These are phyloP conservation scores for Apodemus agrarius DNA, from an alignment of 2,797 vertebrate genomes.

Conservation along the genomic window DNA sequence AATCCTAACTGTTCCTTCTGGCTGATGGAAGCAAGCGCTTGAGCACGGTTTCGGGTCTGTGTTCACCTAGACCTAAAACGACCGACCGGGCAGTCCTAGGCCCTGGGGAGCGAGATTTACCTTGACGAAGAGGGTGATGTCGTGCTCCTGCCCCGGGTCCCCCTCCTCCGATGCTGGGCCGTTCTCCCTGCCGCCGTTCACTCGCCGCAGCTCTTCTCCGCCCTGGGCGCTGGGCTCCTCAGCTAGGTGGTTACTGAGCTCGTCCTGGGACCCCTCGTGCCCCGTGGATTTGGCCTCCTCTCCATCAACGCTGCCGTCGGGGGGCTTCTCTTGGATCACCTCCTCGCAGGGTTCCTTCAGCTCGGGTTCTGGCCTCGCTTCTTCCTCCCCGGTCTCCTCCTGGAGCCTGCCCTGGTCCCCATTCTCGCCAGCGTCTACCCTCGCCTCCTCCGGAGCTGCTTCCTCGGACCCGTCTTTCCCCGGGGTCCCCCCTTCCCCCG, in stretches of 20 bases:
- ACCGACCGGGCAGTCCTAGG: neutral
- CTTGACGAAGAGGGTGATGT: constrained; percentile 90
- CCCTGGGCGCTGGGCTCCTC: neutral
- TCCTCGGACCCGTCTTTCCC: neutral
- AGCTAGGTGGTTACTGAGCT: constrained; percentile 61
- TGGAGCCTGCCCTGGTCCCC: neutral
- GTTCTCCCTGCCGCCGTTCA: constrained; percentile 51
- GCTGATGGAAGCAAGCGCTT: rapidly evolving
- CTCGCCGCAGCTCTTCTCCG: rapidly evolving
- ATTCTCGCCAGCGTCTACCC: neutral
- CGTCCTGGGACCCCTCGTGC: neutral
- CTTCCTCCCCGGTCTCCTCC: neutral
- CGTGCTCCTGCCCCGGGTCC: constrained; percentile 81
- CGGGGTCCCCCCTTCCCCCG: neutral
- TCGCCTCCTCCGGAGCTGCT: neutral
- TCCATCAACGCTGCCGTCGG: neutral
- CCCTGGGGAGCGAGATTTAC: constrained; percentile 68
- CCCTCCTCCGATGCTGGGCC: constrained; percentile 38
- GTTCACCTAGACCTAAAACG: no score
- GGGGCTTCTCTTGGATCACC: neutral
- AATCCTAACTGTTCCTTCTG: neutral
- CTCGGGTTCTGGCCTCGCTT: neutral
- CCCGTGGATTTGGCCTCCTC: neutral
- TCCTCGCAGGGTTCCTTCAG: neutral
- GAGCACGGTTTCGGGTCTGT: neutral